phyloP scores from a whole-genome alignment of 1,140 invertebrate species.

The Bilobella aurantiaca region DNA sequence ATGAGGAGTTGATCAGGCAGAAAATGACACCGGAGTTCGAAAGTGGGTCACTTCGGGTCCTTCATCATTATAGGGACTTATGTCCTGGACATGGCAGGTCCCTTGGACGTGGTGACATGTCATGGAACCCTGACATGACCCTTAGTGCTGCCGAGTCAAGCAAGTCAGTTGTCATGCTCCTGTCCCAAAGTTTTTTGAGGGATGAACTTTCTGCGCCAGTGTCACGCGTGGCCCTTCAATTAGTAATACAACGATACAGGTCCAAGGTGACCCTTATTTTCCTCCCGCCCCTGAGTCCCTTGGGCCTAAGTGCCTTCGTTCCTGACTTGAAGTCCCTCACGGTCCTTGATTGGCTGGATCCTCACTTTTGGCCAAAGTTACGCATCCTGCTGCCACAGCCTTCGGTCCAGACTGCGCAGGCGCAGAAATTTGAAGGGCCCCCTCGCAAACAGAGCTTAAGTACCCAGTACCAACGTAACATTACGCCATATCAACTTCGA shows the following conservation, averaged over 20 bases:
- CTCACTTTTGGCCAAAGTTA: slow-evolving; percentile 20
- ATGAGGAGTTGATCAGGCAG: slow-evolving; percentile 77
- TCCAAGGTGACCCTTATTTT: slow-evolving; percentile 64
- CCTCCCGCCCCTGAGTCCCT: background rate
- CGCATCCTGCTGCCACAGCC: slow-evolving; percentile 6
- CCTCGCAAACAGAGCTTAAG: background rate
- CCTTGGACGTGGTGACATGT: slow-evolving; percentile 61
- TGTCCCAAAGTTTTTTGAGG: slow-evolving; percentile 72
- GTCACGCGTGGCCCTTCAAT: slow-evolving; percentile 64
- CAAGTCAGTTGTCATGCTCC: slow-evolving; percentile 62
- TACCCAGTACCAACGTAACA: background rate
- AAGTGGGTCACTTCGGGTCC: slow-evolving; percentile 12
- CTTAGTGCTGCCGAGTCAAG: slow-evolving; percentile 77
- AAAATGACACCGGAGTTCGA: slow-evolving; percentile 74
- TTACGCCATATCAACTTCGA: background rate
- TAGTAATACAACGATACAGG: slow-evolving; percentile 68
- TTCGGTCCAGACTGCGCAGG: background rate
- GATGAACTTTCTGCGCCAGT: slow-evolving; percentile 76
- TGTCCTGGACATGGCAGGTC: too few species aligned
- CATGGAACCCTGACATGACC: slow-evolving; percentile 54
- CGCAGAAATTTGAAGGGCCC: background rate
- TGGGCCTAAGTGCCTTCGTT: background rate
- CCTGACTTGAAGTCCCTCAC: background rate
- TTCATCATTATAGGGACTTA: slow-evolving; percentile 61
- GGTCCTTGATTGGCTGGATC: slow-evolving; percentile 9